Evolutionary conservation across 2,797 vertebrate species (phyloP), one percentile per base, ranked within the genome.

Genomic region (Aulostomus chinensis): DNA sequence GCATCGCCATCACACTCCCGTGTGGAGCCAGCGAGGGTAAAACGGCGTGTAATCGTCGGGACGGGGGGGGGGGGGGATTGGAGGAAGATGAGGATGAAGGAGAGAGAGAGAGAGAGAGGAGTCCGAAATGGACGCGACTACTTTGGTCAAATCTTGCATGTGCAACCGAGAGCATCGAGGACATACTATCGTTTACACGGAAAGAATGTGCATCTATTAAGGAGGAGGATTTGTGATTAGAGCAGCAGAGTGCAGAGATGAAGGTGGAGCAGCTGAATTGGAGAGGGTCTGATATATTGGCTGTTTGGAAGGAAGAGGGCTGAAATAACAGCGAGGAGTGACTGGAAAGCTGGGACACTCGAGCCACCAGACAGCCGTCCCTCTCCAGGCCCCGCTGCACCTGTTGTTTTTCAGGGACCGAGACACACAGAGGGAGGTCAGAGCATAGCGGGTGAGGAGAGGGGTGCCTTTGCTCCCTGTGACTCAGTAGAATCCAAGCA

Each of bases 401-500:
- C 82, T 90, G 85, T 84, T 89, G 84, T 86, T 87, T 85, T 85
- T 83, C 72, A 73, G 45, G n/a, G 25, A 70, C 40, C 4, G 39
- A 81, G 72, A 70, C 24, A 7, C 50, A 36, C 40, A 29, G 28
- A 10, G 32, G 8, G 15, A 22, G 25, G 35, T 24, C 15, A 28
- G 48, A 20, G 29, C 8, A 18, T 17, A 34, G 33, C 25, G 33
- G 42, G 41, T 3, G 28, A 12, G 25, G 16, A 22, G 43, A 28
- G 45, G 66, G 58, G 21, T 48, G 56, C 62, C 33, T 68, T 65
- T 55, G 56, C 72, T 82, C 35, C 13, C 58, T 76, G 78, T 89
- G 88, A 89, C 87, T 90, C 84, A 88, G 88, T 81, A 88, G 81
- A 86, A 88, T 82, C 73, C 75, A 78, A 88, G 62, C 59, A 18